Base-by-base conservation (phyloP, 2,888 invertebrate genomes). In the Ellobium chinense region DNA sequence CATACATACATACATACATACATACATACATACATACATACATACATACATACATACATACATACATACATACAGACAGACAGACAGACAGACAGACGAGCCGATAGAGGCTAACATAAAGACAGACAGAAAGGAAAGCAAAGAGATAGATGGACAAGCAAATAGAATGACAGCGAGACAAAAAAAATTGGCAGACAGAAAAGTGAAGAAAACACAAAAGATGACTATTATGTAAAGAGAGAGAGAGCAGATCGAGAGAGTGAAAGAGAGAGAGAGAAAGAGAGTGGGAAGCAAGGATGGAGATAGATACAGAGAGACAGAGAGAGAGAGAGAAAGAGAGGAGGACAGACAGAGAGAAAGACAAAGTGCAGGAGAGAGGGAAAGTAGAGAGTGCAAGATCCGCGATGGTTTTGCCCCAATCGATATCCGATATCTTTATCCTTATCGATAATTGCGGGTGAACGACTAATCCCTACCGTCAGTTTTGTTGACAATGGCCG, bases 1-100 rank as follows among this genome's bases (percentile, higher is more conserved):
- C 34, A 46, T 31, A 76, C 56, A 66, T 34, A 66, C 56, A 66
- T 27, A 76, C n/a, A 76, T 27, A 66, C 54, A 66, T 34, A 65
- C 63, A 75, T 27, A 37, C 37, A 75, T 1, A 75, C 37, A 39
- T 27, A 75, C 63, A 75, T 27, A 75, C 63, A 39, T 18, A 75
- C 37, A 75, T 27, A 36, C 63, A 63, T 18, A 75, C 63, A 75
- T 27, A 75, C 63, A 75, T 46, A 62, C 37, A 75, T 36, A 46
- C n/a, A 63, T 46, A 34, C 31, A 76, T 31, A 56, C 34, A 66
- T 58, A 76, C 31, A 34, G 29, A 72, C 37, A 72, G 29, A 58
- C 34, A 73, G 34, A 73, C 58, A 73, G 24, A 73, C 58, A 73
- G 34, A 60, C 34, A 60, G 63, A n/a, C n/a, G n/a, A n/a, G n/a